Evolutionary conservation across 2,888 invertebrate species (phyloP).

Genomic region (Eledona agricola): DNA sequence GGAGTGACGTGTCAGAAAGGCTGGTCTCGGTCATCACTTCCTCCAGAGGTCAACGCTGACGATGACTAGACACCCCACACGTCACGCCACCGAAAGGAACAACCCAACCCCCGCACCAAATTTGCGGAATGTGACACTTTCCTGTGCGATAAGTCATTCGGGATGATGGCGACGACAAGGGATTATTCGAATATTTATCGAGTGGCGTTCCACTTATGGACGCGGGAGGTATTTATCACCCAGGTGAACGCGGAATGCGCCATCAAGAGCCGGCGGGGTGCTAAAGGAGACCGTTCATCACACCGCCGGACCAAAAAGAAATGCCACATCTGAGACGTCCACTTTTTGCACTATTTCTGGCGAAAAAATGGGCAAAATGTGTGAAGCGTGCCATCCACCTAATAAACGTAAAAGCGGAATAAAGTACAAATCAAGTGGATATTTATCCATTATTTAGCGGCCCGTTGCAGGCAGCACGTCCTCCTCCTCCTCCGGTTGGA

Average conservation of each 20-base stretch:
- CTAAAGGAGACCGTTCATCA: constrained; percentile 24
- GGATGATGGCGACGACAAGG: constrained; percentile 42
- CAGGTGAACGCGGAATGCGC: constrained; percentile 29
- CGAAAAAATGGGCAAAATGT: background rate
- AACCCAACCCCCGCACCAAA: constrained; percentile 21
- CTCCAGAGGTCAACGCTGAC: constrained; percentile 42
- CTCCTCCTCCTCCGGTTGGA: constrained; percentile 28
- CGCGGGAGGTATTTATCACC: constrained; percentile 31
- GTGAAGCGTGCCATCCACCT: constrained; percentile 16
- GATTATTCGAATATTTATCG: constrained; percentile 46
- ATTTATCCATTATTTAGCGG: constrained; percentile 40
- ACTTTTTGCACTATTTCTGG: background rate
- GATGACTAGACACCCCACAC: constrained; percentile 36
- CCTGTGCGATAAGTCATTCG: constrained; percentile 46
- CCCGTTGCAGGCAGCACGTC: constrained; percentile 39
- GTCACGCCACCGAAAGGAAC: constrained; percentile 35
- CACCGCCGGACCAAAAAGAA: constrained; percentile 11
- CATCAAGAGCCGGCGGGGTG: constrained; percentile 18
- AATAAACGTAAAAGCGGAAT: constrained; percentile 42
- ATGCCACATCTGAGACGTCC: background rate
- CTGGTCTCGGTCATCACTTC: constrained; percentile 47
- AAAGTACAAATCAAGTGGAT: constrained; percentile 39
- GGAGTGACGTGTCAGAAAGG: constrained; percentile 48
- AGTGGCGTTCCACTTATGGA: constrained; percentile 30
- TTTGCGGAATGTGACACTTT: constrained; percentile 45